Base-by-base conservation (phyloP, 2,797 vertebrate species). In the Sandelia bainsii region DNA sequence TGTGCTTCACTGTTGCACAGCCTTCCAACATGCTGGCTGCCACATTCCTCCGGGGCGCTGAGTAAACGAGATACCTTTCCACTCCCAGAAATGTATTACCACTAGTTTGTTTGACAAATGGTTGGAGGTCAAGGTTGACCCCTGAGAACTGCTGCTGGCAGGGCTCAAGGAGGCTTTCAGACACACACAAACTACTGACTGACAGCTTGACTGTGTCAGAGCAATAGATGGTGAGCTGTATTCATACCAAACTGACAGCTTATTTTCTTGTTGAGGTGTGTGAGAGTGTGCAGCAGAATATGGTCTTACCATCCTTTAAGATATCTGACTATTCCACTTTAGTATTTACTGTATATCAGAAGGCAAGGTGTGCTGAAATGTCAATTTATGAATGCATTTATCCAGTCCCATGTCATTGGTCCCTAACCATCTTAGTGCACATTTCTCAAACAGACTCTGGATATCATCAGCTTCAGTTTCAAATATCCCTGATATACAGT, bases 91-190 rank as follows among this genome's bases (percentile, higher is more conserved):
- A 54, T 57, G 72, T 52, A 69, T 66, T 49, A 70, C 63, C 11
- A 16, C 49, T 20, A 4, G 77, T 85, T 87, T 84, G 79, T 83
- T 88, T 81, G 80, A 88, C 77, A 82, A 87, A 87, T 50, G 54
- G 16, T 20, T 0, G 0, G 32, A 69, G 77, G 50, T 16, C 8
- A 67, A 80, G 80, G 77, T 84, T 17, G 14, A 57, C 54, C 60
- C 70, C 50, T 34, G 39, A 79, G 57, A 75, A 54, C 62, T 29
- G 62, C 53, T 22, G 25, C 50, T 56, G 50, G 50, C 39, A 39
- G 64, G 8, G 32, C 64, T 76, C 8, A n/a, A 22, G 48, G 40
- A 68, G 69, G 60, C 60, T 57, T 70, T 65, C 22, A 69, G 42
- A 46, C 42, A 54, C 49, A n/a, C 32, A 68, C 49, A 59, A 75